Conservation (phyloP, 1,140 invertebrate species). For the Hyles euphorbiae region DNA sequence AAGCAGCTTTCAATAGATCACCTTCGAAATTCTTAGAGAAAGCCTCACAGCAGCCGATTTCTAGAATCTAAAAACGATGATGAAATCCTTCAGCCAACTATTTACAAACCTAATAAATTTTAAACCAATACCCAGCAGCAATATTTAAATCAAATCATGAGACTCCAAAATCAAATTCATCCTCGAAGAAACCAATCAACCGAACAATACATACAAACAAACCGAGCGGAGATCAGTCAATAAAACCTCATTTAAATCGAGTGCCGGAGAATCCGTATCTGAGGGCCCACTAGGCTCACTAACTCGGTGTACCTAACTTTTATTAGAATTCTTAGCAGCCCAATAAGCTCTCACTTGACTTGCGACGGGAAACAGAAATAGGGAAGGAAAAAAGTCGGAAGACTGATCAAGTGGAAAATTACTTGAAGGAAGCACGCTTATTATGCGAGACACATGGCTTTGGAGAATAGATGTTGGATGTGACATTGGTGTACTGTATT, state of each 20-base stretch:
- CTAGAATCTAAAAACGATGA: too few species aligned
- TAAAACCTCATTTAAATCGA: slow-evolving; percentile 18
- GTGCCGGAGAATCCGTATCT: slow-evolving; percentile 11
- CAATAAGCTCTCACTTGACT: slow-evolving; percentile 44
- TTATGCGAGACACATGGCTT: slow-evolving; percentile 16
- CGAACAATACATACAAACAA: slow-evolving; percentile 3
- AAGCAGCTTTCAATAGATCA: too few species aligned
- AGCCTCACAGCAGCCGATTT: too few species aligned
- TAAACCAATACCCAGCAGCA: not conserved
- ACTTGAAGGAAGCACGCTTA: slow-evolving; percentile 33
- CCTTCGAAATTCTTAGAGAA: too few species aligned
- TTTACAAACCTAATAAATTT: too few species aligned
- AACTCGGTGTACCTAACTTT: slow-evolving; percentile 42
- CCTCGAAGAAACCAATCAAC: slow-evolving; percentile 1
- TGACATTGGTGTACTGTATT: too few species aligned
- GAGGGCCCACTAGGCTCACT: slow-evolving; percentile 31
- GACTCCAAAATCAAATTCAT: slow-evolving; percentile 3
- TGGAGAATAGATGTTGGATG: not conserved
- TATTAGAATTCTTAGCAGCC: slow-evolving; percentile 49
- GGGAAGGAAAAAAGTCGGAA: slow-evolving; percentile 32
- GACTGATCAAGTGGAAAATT: slow-evolving; percentile 55
- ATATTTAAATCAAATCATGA: not conserved
- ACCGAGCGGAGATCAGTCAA: slow-evolving; percentile 6
- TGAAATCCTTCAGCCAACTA: too few species aligned
- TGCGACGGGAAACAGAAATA: slow-evolving; percentile 29